Base-by-base conservation (phyloP, 2,797 vertebrate species). In the Macropodus opercularis region DNA sequence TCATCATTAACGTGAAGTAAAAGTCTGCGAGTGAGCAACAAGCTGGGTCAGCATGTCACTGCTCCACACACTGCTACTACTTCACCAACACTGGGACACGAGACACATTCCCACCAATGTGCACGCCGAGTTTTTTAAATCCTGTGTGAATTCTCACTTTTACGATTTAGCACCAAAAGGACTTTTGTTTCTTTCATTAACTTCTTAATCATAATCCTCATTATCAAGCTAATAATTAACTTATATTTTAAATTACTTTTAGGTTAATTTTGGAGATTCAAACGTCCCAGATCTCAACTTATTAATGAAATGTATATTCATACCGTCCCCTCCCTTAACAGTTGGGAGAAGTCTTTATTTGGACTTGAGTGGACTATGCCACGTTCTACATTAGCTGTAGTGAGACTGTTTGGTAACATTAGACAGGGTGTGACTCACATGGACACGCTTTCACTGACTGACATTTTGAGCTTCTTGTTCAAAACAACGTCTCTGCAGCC, bases 221-320 rank as follows among this genome's bases (percentile, higher is more conserved):
- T 90, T 90, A 92, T 78, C 78, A 90, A 90, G 85, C 69, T 82
- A 87, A 89, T 92, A 93, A 91, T 91, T 90, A 91, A 90, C 82
- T 85, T 87, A 68, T 72, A 82, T 83, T 86, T 84, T 69, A 89
- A 83, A 88, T 88, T 89, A 87, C 79, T 90, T 90, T 88, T 80
- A 59, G 83, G 76, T 81, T 87, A 80, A 87, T 90, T 88, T 85
- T 71, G 84, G 85, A 63, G 76, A 72, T 85, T 83, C 76, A 84
- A 83, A 87, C 87, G 90, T 52, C 88, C 89, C 80, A 92, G 88
- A 90, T 92, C 67, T 86, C 63, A 77, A 77, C 56, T 46, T 86
- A 89, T 71, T 87, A 89, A 89, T 87, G 81, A 77, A 84, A 81
- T 71, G 57, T 85, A 79, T 84, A 84, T 84, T 88, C 78, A 87